phyloP scores from a whole-genome alignment of 2,888 invertebrate genomes.

The Balanococcus diminutus region DNA sequence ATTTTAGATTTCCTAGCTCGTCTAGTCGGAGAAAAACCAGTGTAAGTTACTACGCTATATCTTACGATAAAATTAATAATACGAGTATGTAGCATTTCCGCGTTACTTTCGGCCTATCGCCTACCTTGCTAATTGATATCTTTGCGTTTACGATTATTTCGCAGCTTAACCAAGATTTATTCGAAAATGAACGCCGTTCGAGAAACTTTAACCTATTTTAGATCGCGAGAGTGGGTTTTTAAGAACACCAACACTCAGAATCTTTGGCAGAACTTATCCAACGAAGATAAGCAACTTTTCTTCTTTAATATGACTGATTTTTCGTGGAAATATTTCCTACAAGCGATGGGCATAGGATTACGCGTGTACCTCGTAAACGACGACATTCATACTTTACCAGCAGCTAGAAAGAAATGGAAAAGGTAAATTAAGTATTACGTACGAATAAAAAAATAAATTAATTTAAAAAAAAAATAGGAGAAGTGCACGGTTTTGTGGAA shows the following conservation, averaged over 20 bases:
- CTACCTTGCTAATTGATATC: background rate
- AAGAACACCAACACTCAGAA: slow-evolving; percentile 61
- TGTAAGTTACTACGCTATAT: slow-evolving; percentile 56
- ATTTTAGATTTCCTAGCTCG: slow-evolving; percentile 57
- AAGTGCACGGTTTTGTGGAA: too few relatives aligned
- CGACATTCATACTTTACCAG: slow-evolving; percentile 61
- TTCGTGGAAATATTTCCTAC: slow-evolving; percentile 65
- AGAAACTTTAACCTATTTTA: slow-evolving; percentile 64
- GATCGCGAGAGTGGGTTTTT: slow-evolving; percentile 64
- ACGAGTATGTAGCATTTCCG: too few relatives aligned
- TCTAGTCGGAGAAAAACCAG: slow-evolving; percentile 57
- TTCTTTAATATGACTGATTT: slow-evolving; percentile 64
- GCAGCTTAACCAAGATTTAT: slow-evolving; percentile 65
- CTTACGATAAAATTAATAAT: background rate
- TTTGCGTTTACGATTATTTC: slow-evolving; percentile 33
- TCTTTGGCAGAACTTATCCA: slow-evolving; percentile 60
- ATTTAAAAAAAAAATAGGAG: too few relatives aligned
- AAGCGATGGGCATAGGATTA: slow-evolving; percentile 65
- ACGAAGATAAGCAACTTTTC: slow-evolving; percentile 61
- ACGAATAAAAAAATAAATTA: too few relatives aligned
- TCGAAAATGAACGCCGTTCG: slow-evolving; percentile 64
- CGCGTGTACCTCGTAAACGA: slow-evolving; percentile 65
- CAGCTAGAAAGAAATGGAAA: slow-evolving; percentile 61
- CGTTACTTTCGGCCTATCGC: background rate
- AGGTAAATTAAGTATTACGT: slow-evolving; percentile 51